Evolutionary conservation across 2,888 invertebrate genomes (phyloP), one percentile per base, ranked within the genome.

Genomic region (Dorcus parallelipipedus): DNA sequence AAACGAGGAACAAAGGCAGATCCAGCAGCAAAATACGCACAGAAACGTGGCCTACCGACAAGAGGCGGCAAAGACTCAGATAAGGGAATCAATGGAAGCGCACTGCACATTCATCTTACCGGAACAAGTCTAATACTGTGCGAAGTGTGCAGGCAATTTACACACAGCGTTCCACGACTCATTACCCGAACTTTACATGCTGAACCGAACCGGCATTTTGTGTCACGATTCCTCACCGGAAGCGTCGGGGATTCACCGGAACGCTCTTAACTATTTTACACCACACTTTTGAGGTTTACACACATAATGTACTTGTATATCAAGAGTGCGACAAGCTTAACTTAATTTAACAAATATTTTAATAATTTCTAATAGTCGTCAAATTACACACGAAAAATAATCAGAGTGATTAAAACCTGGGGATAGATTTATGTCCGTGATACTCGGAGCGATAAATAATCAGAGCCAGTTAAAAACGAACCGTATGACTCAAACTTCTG

Each of bases 211-310:
- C 26, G 6, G 4, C 40, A n/a, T 40, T 14, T 40, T 10, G 45
- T 42, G 42, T 53, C 42, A 45, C 10, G 45, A 53, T 39, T 45
- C 26, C 26, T 9, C 9, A 6, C n/a, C 42, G 23, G 26, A 33
- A 45, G n/a, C 39, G 20, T 17, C 14, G 38, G 43, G 52, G 26
- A 52, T 52, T 49, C 10, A 49, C 26, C 49, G 49, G 49, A 49
- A 49, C 26, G 49, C 49, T 10, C 50, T 50, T 50, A 50, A 50
- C 50, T 50, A 50, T 50, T 50, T 50, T 50, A 9, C n/a, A 38
- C 6, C 38, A 14, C 20, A 50, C 33, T 50, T 50, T 50, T 49
- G 49, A 9, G 49, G 49, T 49, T 26, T 9, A 33, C 26, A 38
- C 1, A 33, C 26, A 6, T 33, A 33, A 33, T 33, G 3, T 33